Evolutionary conservation across 2,113 vertebrate species (phyloP), one percentile per base, ranked within the genome.

Genomic region (Tetrax tetrax): DNA sequence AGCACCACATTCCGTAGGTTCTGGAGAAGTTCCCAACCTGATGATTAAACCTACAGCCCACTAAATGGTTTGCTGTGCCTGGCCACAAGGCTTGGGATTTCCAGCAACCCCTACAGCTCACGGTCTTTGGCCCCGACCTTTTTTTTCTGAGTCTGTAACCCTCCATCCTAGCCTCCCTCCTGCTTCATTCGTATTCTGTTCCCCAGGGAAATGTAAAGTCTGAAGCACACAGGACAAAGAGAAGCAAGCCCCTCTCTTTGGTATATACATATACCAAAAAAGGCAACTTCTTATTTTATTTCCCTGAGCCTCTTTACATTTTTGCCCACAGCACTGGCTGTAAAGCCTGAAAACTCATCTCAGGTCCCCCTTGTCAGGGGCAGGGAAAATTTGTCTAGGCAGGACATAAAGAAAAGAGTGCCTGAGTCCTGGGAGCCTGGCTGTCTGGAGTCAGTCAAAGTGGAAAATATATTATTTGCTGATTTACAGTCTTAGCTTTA

Each of bases 71-170:
- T 83, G 22, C n/a, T 71, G 38, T 76, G 83, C 76, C 79, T 68
- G 56, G 56, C 27, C 27, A 2, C 27, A 86, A 29, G 9, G 45
- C 45, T 72, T 86, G 88, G 80, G 90, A 90, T 76, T 94, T 96
- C 87, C 83, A 84, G 68, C 56, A 84, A 75, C 27, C 45, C 69
- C 69, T 48, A 18, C 1, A 7, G 83, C 60, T 92, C 90, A 92
- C 3, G 17, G 38, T 68, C 88, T 93, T 89, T 82, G 61, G 61
- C 68, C 90, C 33, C 89, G 88, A 93, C 95, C 83, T 94, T 77
- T 37, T 43, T 75, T 75, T 83, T 81, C n/a, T 85, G 61, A 79
- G 54, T 7, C 23, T 50, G 31, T 77, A 80, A 82, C 59, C 76
- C 38, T 88, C 21, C 78, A 80, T 54, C 54, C 63, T 15, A 80